Evolutionary conservation across 2,888 invertebrate species (phyloP), one percentile per base, ranked within the genome.

Genomic region (Leucozona laternaria): DNA sequence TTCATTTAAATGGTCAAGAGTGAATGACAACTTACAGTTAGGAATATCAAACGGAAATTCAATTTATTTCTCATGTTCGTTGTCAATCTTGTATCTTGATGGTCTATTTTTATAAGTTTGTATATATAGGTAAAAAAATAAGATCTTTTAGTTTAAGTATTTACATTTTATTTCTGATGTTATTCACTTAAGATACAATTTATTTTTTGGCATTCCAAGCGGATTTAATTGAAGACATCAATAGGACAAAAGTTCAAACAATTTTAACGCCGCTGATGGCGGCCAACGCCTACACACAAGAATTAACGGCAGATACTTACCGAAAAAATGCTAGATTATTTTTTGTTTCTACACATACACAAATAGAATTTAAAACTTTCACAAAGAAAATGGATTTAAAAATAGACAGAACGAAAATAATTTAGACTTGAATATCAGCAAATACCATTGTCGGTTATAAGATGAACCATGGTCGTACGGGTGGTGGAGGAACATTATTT

Each of bases 1-100:
- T 79, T 73, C 78, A 79, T 79, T 82, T 43, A 70, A 70, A 78
- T 78, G 76, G 43, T 40, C 57, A 40, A 22, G 28, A n/a, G 5
- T 22, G 25, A 20, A 62, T 20, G 43, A 62, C 60, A 40, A 28
- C 8, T 34, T 72, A 78, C 82, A 72, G 82, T 73, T 82, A 82
- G n/a, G 31, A 11, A 22, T 45, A 34, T 20, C 37, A 13, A 81
- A 34, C 76, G 81, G 77, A 81, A 76, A 81, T 64, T 64, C 40
- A 64, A 50, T 53, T 81, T 64, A 55, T 70, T 58, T 57, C 55
- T 57, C 45, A 37, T 17, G 31, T 55, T 45, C 7, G 53, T 17
- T 70, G 66, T 58, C 50, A 37, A 34, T 58, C 25, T 68, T 68
- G 10, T 37, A 53, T 68, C 58, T 34, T 40, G 60, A 80, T 75